Evolutionary conservation across 2,113 vertebrate species (phyloP), one percentile per base, ranked within the genome.

Genomic region (Pollachius pollachius): DNA sequence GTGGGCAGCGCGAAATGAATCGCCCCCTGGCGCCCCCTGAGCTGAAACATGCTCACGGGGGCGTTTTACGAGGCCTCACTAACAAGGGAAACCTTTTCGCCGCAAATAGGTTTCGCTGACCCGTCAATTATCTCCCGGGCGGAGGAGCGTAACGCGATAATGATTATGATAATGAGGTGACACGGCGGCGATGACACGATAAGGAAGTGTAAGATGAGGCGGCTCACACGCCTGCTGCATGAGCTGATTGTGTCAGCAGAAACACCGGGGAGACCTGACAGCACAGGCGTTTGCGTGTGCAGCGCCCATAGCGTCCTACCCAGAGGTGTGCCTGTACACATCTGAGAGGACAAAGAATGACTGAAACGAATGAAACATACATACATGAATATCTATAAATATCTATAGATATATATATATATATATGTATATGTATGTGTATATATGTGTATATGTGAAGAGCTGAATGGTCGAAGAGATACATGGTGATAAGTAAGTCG

Each of bases 141-240:
- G 72, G 72, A 83, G 81, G 79, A 82, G 72, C 67, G 16, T 78
- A 81, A 84, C 78, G 76, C 74, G 81, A 86, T 88, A 77, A 89
- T 87, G 81, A 84, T 84, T 84, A 85, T 86, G 83, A 87, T 86
- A 87, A 90, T 87, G 83, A 84, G 59, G 52, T 81, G 85, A 85
- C 84, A 81, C 69, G 83, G 86, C 75, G 83, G 81, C 87, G 81
- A 84, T 80, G 83, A 85, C 80, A 84, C 67, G 87, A 87, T 85
- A 84, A 84, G 81, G 80, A 84, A 84, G 81, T 84, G 81, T 76
- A 72, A 81, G 80, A 81, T 79, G 75, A 77, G 81, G 74, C 69
- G 78, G 65, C 74, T 68, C 73, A 13, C 23, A 2, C 73, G 69
- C 70, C 71, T 77, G 62, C 71, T 77, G 62, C 61, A 52, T 69